Evolutionary conservation across 2,113 vertebrate species (phyloP), one percentile per base, ranked within the genome.

Genomic region (Laticauda colubrina): DNA sequence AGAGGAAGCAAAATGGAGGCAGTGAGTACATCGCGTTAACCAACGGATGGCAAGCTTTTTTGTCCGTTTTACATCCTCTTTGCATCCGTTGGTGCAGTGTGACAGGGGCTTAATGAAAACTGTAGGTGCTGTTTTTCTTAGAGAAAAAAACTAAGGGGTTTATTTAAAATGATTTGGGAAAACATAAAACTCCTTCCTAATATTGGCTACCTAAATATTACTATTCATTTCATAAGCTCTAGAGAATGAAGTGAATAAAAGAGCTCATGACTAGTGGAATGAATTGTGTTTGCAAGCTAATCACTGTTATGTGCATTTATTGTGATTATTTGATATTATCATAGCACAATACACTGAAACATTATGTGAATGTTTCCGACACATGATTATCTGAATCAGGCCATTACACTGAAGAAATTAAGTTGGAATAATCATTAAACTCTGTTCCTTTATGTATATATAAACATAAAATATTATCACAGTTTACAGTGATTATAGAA

Each of bases 391-490:
- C 10, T 34, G 39, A 88, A 24, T 45, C 10, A 89, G 87, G 20
- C 64, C 87, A 59, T 85, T 85, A 85, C 3, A 61, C 90, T 51
- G 20, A 34, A 56, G 24, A 91, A 54, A 24, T 53, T 29, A 53
- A 88, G 14, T 88, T 88, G 86, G 48, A 43, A 51, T 75, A 39
- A 87, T 56, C 88, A 93, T 91, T 45, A 11, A 1, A 0, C 9
- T 45, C 57, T 93, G 48, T 43, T 29, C 57, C 34, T 3, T 9
- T 23, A 23, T 57, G 45, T 20, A 24, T 7, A 87, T 87, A 89
- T 85, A 93, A 93, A 88, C 34, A 69, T 20, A 54, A 39, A 85
- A 64, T 86, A 93, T 75, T 64, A 69, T 8, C 23, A 89, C 29
- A 43, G 48, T 23, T 93, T 90, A 61, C 21, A 26, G 7, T n/a